These are phyloP conservation scores for Epistrophella euchroma DNA, from an alignment of 2,888 invertebrate species.

Conservation along the genomic window DNA sequence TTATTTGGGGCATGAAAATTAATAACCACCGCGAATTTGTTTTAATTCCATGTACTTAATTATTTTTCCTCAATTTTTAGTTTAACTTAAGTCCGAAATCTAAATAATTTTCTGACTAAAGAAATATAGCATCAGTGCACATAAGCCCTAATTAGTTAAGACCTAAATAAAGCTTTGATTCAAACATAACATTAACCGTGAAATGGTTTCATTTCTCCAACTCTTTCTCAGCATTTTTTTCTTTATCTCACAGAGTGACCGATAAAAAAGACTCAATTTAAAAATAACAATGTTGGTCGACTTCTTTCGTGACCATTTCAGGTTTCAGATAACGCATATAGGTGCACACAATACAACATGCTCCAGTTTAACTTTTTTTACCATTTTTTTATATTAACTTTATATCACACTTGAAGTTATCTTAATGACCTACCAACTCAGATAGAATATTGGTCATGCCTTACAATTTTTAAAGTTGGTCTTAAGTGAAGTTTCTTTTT, in stretches of 20 bases:
- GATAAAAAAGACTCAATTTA: background rate
- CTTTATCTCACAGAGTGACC: background rate
- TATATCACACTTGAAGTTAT: conserved; percentile 6
- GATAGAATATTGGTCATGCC: conserved; percentile 41
- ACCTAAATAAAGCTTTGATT: conserved; percentile 4
- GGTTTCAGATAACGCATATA: conserved; percentile 4
- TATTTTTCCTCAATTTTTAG: background rate
- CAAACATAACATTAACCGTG: conserved; percentile 16
- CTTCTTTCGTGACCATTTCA: conserved; percentile 24
- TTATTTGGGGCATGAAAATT: background rate
- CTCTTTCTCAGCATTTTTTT: conserved; percentile 10
- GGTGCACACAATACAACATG: conserved; percentile 10
- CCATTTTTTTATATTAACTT: conserved; percentile 30
- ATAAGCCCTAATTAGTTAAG: conserved; percentile 20
- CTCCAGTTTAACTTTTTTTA: conserved; percentile 16
- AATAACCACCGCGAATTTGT: background rate
- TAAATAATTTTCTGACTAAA: background rate
- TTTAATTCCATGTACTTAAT: background rate
- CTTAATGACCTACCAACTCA: conserved; percentile 39
- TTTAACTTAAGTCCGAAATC: background rate
- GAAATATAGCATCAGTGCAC: background rate
- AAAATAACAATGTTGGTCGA: conserved; percentile 18
- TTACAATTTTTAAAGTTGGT: conserved; percentile 16
- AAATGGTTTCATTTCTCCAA: conserved; percentile 42
- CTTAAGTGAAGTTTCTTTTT: conserved; percentile 19